Conservation (phyloP, 1,140 invertebrate genomes). For the Dendroctonus ponderosae region DNA sequence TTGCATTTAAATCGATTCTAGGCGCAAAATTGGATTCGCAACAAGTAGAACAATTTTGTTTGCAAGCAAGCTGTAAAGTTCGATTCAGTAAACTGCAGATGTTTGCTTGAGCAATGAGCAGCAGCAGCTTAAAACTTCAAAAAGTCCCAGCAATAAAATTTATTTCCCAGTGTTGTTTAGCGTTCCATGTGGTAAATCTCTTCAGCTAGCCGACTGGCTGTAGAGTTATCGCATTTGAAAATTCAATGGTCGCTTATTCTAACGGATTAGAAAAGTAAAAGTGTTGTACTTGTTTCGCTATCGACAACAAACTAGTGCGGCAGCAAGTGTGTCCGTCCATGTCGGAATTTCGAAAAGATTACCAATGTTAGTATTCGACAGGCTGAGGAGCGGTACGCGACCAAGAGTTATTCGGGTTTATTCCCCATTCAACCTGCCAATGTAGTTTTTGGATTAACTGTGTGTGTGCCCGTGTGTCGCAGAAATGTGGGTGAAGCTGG, state of each 20-base stretch:
- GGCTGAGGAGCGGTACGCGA: neutral
- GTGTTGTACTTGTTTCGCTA: slow-evolving; percentile 21
- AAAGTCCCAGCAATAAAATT: no score
- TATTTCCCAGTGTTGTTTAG: no score
- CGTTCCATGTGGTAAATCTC: no score
- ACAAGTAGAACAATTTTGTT: no score
- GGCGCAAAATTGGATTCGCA: no score
- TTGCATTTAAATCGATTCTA: no score
- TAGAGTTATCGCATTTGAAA: slow-evolving; percentile 18
- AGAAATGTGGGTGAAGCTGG: neutral
- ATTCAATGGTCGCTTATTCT: slow-evolving; percentile 15
- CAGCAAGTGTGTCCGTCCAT: slow-evolving; percentile 11
- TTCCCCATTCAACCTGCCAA: neutral
- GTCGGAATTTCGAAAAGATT: slow-evolving; percentile 23
- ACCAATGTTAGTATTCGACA: neutral
- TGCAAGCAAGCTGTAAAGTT: no score
- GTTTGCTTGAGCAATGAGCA: no score
- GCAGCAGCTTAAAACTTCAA: no score
- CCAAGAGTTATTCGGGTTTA: neutral
- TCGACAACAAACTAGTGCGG: slow-evolving; percentile 19
- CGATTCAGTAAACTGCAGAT: no score
- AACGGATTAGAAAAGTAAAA: slow-evolving; percentile 27
- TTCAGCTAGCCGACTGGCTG: neutral
- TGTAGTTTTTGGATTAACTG: neutral
- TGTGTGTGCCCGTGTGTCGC: neutral